Conservation (phyloP, 2,888 invertebrate genomes). For the Timandra comae region DNA sequence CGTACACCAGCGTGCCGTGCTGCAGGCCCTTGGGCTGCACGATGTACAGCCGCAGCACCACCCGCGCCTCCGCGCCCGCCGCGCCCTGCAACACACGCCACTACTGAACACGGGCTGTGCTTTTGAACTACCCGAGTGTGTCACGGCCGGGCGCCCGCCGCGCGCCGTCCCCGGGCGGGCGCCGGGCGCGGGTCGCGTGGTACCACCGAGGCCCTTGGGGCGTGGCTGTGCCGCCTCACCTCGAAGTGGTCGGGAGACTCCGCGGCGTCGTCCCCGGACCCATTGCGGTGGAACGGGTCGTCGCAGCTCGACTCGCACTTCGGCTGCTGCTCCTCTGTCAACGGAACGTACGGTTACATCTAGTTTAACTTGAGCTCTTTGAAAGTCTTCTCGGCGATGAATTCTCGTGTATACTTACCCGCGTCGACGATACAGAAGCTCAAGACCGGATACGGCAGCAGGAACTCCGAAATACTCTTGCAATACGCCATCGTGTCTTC, state of each 20-base stretch:
- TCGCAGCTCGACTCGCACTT: slow-evolving; percentile 64
- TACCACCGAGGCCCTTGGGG: too few relatives aligned
- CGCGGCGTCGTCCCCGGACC: slow-evolving; percentile 41
- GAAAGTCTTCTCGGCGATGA: too few relatives aligned
- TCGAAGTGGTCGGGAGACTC: slow-evolving; percentile 56
- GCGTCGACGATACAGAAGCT: slow-evolving; percentile 93
- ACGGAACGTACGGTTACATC: too few relatives aligned
- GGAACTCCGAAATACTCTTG: slow-evolving; percentile 88
- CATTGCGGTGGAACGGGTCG: slow-evolving; percentile 61
- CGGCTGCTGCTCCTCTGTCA: slow-evolving; percentile 50
- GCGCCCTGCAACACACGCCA: slow-evolving; percentile 21
- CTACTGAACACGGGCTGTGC: too few relatives aligned
- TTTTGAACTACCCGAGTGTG: too few relatives aligned
- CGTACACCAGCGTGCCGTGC: slow-evolving; percentile 85
- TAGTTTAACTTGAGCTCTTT: too few relatives aligned
- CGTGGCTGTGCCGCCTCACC: too few relatives aligned
- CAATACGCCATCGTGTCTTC: slow-evolving; percentile 79
- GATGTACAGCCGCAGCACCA: slow-evolving; percentile 78
- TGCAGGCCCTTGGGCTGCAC: slow-evolving; percentile 94
- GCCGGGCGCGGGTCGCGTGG: too few relatives aligned
- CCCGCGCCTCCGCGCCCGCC: slow-evolving; percentile 28
- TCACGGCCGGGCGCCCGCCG: too few relatives aligned
- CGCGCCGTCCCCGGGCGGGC: too few relatives aligned
- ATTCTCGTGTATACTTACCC: slow-evolving; percentile 57
- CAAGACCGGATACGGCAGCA: slow-evolving; percentile 90